These are phyloP conservation scores for Anhinga rufa DNA, from an alignment of 2,113 vertebrate species.

Conservation along the genomic window DNA sequence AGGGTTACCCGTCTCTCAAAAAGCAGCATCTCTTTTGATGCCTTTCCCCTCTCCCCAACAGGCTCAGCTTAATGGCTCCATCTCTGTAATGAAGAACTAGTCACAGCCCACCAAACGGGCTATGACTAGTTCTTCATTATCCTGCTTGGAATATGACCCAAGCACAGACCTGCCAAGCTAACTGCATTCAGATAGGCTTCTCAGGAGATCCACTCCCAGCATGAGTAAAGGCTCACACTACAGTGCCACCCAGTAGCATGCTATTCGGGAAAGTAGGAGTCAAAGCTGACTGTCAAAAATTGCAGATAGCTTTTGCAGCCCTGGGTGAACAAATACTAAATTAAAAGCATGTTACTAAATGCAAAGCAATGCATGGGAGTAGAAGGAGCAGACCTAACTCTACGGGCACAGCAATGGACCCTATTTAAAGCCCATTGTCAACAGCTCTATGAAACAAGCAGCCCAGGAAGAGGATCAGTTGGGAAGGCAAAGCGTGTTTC, in stretches of 20 bases:
- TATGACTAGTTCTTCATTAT: background rate
- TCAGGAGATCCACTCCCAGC: background rate
- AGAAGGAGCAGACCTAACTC: background rate
- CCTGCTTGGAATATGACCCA: background rate
- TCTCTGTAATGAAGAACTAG: background rate
- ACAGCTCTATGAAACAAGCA: background rate
- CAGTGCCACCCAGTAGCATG: background rate
- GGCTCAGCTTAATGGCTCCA: background rate
- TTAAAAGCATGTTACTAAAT: background rate
- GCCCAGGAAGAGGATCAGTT: background rate
- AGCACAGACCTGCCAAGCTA: background rate
- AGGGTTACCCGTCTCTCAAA: background rate
- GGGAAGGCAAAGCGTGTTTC: background rate
- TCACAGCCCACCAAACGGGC: background rate
- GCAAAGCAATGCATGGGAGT: background rate
- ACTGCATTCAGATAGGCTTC: background rate
- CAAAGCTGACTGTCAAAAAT: background rate
- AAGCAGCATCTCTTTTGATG: background rate
- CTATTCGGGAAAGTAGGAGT: background rate
- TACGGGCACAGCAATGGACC: background rate
- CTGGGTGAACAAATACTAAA: background rate
- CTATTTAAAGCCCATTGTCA: background rate
- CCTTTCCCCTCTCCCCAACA: background rate
- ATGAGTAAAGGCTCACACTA: background rate
- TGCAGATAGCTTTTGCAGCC: background rate